Evolutionary conservation across 2,888 invertebrate species (phyloP).

Genomic region (Carcina quercana): DNA sequence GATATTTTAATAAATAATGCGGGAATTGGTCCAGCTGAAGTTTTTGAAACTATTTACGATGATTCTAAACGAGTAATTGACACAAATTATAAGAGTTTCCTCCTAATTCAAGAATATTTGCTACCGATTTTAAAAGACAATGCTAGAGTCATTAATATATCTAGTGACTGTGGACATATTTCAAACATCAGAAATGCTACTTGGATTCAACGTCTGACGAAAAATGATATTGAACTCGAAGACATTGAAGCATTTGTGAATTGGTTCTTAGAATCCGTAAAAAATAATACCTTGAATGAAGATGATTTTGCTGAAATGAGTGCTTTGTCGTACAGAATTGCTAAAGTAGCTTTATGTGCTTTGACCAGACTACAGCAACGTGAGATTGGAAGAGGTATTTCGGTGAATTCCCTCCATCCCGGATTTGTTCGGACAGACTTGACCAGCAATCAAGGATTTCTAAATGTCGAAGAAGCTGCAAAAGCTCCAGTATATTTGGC

Average conservation of each 20-base stretch:
- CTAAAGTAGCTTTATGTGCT: slow-evolving; percentile 56
- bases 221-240: slow-evolving; percentile 41
- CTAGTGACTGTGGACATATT: slow-evolving; percentile 61
- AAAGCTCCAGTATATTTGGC: slow-evolving; percentile 76
- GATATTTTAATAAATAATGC: slow-evolving; percentile 87
- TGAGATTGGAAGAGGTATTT: slow-evolving; percentile 42
- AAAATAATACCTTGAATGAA: slow-evolving; percentile 51
- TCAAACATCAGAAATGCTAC: slow-evolving; percentile 52
- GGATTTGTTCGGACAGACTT: slow-evolving; percentile 55
- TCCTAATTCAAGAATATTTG: slow-evolving; percentile 59
- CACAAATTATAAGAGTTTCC: slow-evolving; percentile 49
- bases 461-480: slow-evolving; percentile 75
- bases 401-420: slow-evolving; percentile 57
- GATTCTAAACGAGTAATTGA: slow-evolving; percentile 54
- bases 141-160: slow-evolving; percentile 84
- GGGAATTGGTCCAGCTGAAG: slow-evolving; percentile 58
- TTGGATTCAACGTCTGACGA: slow-evolving; percentile 42
- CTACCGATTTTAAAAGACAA: slow-evolving; percentile 81
- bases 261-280: slow-evolving; percentile 52
- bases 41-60: slow-evolving; percentile 55
- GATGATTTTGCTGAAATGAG: slow-evolving; percentile 58
- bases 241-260: slow-evolving; percentile 53
- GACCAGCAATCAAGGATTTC: slow-evolving; percentile 68
- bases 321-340: slow-evolving; percentile 58
- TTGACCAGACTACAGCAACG: slow-evolving; percentile 51